Percentiles rank a stretch among this genome's conserved stretches.
Evolutionary conservation across 2,797 vertebrate species (phyloP).

Genomic region (Xyrichtys novacula): DNA sequence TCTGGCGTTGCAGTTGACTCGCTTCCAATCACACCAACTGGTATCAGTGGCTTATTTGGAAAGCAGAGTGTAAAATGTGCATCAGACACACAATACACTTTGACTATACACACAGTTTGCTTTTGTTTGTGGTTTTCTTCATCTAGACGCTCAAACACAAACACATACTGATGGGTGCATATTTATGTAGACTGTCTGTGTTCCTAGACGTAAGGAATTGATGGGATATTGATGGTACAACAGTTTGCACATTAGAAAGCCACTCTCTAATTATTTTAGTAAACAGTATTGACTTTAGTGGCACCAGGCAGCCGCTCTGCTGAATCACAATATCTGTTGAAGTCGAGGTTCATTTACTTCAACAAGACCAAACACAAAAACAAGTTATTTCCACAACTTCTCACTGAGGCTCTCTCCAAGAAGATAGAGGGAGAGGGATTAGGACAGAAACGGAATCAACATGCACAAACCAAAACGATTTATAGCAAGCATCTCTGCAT

Average conservation of each 20-base stretch:
- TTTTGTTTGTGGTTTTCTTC: not conserved
- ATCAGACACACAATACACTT: constrained; percentile 1
- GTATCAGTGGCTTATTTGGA: not conserved
- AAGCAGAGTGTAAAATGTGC: not conserved
- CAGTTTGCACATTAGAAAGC: constrained; percentile 48
- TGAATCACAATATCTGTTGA: constrained; percentile 52
- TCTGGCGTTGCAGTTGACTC: not conserved
- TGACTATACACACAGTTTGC: not conserved
- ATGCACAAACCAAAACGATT: not conserved
- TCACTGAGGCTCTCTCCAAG: not conserved
- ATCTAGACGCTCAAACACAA: not conserved
- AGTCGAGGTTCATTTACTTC: constrained; percentile 58
- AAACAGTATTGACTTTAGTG: constrained; percentile 59
- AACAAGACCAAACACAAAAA: constrained; percentile 21
- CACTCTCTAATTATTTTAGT: constrained; percentile 54
- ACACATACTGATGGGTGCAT: not conserved
- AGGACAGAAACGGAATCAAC: constrained; percentile 6
- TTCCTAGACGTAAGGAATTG: constrained; percentile 3
- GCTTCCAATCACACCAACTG: not conserved
- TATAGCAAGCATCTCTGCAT: not conserved
- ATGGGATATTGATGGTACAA: constrained; percentile 44
- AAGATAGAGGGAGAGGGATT: not conserved
- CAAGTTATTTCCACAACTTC: constrained; percentile 15
- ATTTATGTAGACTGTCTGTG: constrained; percentile 1
- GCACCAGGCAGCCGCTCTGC: constrained; percentile 26